Conservation (phyloP, 2,113 vertebrate genomes). For the Aspidoscelis tigris region DNA sequence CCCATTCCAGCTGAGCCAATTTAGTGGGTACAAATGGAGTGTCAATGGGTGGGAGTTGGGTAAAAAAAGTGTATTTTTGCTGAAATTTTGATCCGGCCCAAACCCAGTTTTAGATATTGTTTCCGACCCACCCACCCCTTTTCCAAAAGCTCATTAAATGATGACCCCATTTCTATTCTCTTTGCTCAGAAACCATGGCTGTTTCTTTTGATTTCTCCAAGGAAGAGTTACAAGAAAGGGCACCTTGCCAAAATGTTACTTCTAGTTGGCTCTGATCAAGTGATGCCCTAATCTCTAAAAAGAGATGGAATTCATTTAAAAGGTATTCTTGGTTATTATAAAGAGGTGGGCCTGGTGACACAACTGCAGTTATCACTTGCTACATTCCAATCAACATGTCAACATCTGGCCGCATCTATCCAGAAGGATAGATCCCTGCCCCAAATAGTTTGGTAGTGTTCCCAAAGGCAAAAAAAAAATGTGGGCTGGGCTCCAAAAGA, state of each 20-base stretch:
- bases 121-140: conserved; percentile 32
- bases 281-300: conserved; percentile 79
- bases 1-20: conserved; percentile 54
- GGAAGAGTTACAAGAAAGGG: conserved; percentile 71
- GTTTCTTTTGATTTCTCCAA: conserved; percentile 46
- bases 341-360: too few relatives aligned
- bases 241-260: conserved; percentile 75
- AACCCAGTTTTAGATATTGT: conserved; percentile 36
- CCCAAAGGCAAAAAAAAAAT: too few relatives aligned
- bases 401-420: too few relatives aligned
- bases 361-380: too few relatives aligned
- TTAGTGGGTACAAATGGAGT: conserved; percentile 40
- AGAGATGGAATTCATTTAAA: conserved; percentile 80
- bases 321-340: conserved; percentile 77
- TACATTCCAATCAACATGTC: too few relatives aligned
- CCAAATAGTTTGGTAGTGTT: too few relatives aligned
- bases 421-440: too few relatives aligned
- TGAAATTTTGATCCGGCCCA: conserved; percentile 33
- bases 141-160: conserved; percentile 37
- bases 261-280: conserved; percentile 83
- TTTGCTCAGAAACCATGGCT: conserved; percentile 4
- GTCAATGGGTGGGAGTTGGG: not conserved
- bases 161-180: conserved; percentile 17
- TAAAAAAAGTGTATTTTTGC: conserved; percentile 34
- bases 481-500: too few relatives aligned